Conservation (phyloP, 2,797 vertebrate species). For the Agapornis canus region DNA sequence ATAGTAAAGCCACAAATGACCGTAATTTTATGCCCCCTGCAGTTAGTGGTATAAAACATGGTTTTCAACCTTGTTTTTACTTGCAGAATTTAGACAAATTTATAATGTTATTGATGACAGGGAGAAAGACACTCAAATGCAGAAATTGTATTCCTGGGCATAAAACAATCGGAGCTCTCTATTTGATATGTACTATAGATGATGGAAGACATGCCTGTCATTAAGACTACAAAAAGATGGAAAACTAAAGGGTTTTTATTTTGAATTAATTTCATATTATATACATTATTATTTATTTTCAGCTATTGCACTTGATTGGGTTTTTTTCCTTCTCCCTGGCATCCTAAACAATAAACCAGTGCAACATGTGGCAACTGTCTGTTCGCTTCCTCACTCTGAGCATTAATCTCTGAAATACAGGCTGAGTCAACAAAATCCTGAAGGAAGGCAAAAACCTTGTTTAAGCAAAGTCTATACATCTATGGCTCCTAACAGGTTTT, state of each 20-base stretch:
- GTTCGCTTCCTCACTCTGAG: not conserved
- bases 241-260: not conserved
- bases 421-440: not conserved
- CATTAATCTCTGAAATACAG: not conserved
- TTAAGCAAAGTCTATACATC: not conserved
- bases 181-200: not conserved
- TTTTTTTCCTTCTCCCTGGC: not conserved
- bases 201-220: not conserved
- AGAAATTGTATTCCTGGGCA: constrained; percentile 53
- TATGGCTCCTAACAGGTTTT: not conserved
- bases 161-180: not conserved
- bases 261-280: not conserved
- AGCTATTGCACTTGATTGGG: not conserved
- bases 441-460: not conserved
- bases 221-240: not conserved
- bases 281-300: not conserved
- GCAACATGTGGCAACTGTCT: accelerated
- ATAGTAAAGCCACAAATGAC: constrained; percentile 75
- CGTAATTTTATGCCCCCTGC: constrained; percentile 75
- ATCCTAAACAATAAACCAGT: not conserved
- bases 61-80: constrained; percentile 74
- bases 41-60: constrained; percentile 65
- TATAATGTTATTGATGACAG: constrained; percentile 68
- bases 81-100: constrained; percentile 71
- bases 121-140: constrained; percentile 66